Conservation (phyloP, 1,140 invertebrate species). For the Liolophura sinensis region DNA sequence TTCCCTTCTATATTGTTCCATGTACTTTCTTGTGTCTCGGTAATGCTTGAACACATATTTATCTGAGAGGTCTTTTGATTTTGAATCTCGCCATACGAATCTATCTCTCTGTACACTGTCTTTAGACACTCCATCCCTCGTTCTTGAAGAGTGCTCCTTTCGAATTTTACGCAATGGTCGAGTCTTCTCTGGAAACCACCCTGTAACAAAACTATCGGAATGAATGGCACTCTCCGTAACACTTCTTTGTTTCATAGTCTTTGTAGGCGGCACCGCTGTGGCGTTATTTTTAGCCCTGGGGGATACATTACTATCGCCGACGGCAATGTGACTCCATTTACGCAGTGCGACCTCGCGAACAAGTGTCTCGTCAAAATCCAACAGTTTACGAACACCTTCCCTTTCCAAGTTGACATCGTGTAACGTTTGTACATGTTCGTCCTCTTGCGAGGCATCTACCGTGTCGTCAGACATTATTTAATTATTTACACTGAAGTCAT, state of each 20-base stretch:
- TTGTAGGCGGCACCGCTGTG: background rate
- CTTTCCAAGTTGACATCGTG: no score
- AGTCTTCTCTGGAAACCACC: conserved; percentile 35
- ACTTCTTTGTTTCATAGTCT: conserved; percentile 22
- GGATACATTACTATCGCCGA: background rate
- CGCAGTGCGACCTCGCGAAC: conserved; percentile 3
- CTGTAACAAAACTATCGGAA: conserved; percentile 7
- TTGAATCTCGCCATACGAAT: conserved; percentile 17
- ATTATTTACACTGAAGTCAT: no score
- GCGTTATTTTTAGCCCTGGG: conserved; percentile 6
- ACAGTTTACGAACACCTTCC: conserved; percentile 15
- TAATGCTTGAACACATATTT: conserved; percentile 46
- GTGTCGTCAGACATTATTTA: no score
- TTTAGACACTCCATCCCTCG: conserved; percentile 5
- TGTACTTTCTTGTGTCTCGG: conserved; percentile 34
- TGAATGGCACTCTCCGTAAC: no score
- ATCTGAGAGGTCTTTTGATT: conserved; percentile 1
- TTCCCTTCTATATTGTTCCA: conserved; percentile 46
- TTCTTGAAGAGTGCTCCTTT: conserved; percentile 17
- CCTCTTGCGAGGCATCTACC: background rate
- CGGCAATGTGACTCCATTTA: background rate
- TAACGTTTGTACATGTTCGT: background rate
- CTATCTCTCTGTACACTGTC: conserved; percentile 19
- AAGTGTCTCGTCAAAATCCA: conserved; percentile 36
- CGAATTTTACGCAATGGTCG: conserved; percentile 24